Conservation (phyloP, 2,113 vertebrate species). For the Plecturocebus donacophilus region DNA sequence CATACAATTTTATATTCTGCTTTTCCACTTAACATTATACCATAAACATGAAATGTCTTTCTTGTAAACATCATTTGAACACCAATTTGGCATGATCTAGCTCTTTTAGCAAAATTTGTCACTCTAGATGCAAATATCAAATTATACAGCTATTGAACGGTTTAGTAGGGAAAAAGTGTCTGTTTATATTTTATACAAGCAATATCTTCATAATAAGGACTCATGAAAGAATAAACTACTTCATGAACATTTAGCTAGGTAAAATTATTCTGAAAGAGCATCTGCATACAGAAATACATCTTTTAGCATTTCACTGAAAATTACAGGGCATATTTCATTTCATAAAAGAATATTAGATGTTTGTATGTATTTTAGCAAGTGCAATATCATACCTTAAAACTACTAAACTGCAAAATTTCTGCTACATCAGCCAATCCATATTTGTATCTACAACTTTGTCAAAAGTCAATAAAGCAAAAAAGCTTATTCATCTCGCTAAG, state of each 20-base stretch:
- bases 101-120: background rate
- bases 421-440: slow-evolving; percentile 70
- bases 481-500: slow-evolving; percentile 72
- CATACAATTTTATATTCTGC: background rate
- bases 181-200: slow-evolving; percentile 58
- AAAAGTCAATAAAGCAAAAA: slow-evolving; percentile 81
- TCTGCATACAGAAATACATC: background rate
- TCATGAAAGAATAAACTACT: slow-evolving; percentile 56
- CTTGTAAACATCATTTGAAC: slow-evolving; percentile 39
- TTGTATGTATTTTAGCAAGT: slow-evolving; percentile 49
- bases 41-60: slow-evolving; percentile 29
- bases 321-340: slow-evolving; percentile 64
- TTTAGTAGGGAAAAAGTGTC: slow-evolving; percentile 37
- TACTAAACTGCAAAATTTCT: slow-evolving; percentile 65
- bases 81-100: background rate
- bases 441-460: slow-evolving; percentile 77
- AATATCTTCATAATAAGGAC: slow-evolving; percentile 56
- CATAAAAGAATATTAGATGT: slow-evolving; percentile 53
- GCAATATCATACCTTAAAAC: slow-evolving; percentile 53
- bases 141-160: slow-evolving; percentile 35
- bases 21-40: background rate
- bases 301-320: slow-evolving; percentile 64
- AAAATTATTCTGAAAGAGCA: slow-evolving; percentile 49
- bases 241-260: slow-evolving; percentile 40
- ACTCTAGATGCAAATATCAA: slow-evolving; percentile 13